phyloP scores from a whole-genome alignment of 2,113 vertebrate genomes.

The Dendrocopos noguchii region DNA sequence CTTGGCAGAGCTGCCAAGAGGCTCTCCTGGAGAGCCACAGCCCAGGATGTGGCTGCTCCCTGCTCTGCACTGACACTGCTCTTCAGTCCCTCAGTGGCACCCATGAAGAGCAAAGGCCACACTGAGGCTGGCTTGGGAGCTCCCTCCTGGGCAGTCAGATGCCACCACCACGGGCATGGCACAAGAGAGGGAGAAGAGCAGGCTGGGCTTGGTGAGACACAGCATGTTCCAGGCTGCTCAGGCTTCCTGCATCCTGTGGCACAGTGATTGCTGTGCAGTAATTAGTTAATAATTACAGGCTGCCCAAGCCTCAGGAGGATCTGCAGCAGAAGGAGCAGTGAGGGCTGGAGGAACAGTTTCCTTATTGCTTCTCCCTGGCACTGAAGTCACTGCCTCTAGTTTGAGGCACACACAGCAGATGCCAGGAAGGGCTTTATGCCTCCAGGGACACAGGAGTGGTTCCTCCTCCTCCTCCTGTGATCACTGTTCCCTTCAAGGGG shows the following conservation, averaged over 20 bases:
- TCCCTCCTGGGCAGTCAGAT: neutral
- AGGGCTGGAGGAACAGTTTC: neutral
- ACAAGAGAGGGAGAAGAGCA: neutral
- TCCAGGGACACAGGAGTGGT: neutral
- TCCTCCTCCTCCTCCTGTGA: neutral
- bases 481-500: neutral
- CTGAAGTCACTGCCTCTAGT: neutral
- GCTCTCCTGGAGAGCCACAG: neutral
- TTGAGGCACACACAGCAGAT: neutral
- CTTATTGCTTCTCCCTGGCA: neutral
- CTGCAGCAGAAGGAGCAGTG: neutral
- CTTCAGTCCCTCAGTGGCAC: neutral
- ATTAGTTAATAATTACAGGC: conserved; percentile 48
- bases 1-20: neutral
- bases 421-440: neutral
- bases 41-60: neutral
- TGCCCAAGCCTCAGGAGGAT: neutral
- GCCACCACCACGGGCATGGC: neutral
- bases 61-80: neutral
- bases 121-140: neutral
- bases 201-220: neutral
- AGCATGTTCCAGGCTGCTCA: neutral
- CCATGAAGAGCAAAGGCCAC: neutral
- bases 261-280: neutral
- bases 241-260: neutral